Evolutionary conservation across 2,113 vertebrate species (phyloP), one percentile per base, ranked within the genome.

Genomic region (Gracilinanus agilis): DNA sequence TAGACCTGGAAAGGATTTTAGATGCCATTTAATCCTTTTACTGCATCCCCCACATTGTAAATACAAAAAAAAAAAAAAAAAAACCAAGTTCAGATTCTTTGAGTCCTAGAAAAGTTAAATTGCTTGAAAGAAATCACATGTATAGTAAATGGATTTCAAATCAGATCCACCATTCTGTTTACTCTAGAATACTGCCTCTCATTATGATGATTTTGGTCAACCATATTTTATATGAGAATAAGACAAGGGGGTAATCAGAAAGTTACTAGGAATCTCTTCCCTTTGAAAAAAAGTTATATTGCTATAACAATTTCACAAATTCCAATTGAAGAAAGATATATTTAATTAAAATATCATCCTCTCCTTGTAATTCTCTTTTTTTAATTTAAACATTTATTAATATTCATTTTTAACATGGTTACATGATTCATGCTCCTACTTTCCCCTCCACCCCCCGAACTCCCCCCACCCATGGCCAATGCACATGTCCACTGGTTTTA

Each of bases 271-370:
- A 92, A 53, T 93, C 3, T 13, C 92, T 55, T 55, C 58, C 49
- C 91, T 44, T 58, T 44, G 27, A 34, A 67, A 67, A 67, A 34
- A 10, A 40, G n/a, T 10, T 67, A 91, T 19, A 95, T 4, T 44
- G 44, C 7, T 90, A 90, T 83, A 55, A 90, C 0, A 54, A 7
- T 91, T 7, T 23, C 54, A 94, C 27, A 96, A 24, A 92, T 90
- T 89, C 9, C 40, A 91, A 54, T 96, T 94, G 49, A 44, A 89
- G 61, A 90, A 56, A 16, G 0, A 54, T 94, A 94, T 2, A 94
- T 92, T 53, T 61, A 29, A 34, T 54, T n/a, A 54, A 29, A 94
- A n/a, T 5, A 23, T 54, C 0, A 54, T 9, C 88, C 16, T 93
- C 27, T 3, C 29, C 29, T 92, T 44, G 88, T 34, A 5, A 40